Evolutionary conservation across 2,888 invertebrate species (phyloP).

Genomic region (Lamellibrachia satsuma): DNA sequence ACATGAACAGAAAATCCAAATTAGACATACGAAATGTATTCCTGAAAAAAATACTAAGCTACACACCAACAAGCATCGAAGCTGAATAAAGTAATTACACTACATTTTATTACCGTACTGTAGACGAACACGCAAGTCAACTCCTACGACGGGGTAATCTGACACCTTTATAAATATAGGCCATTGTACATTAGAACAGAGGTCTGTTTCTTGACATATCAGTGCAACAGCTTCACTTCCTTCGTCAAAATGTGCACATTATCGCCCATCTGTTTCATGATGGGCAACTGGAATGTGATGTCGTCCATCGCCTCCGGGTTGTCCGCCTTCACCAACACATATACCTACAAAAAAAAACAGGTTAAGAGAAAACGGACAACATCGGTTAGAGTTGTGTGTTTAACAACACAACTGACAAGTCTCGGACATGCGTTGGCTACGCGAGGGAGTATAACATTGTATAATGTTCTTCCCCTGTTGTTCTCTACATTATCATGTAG

Average conservation of each 20-base stretch:
- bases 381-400: background rate
- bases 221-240: background rate
- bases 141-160: background rate
- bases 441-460: no score
- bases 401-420: background rate
- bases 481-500: no score
- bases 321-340: slow-evolving; percentile 23
- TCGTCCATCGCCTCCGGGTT: slow-evolving; percentile 27
- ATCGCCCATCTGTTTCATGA: slow-evolving; percentile 24
- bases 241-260: slow-evolving; percentile 21
- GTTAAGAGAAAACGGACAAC: background rate
- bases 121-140: background rate
- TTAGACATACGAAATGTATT: no score
- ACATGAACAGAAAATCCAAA: no score
- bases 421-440: background rate
- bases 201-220: background rate
- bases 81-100: no score
- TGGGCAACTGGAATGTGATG: slow-evolving; percentile 27
- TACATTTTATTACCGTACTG: no score
- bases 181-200: no score
- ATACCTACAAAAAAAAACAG: slow-evolving; percentile 14
- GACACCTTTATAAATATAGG: background rate
- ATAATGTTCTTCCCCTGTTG: no score
- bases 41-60: no score
- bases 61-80: no score